These are phyloP conservation scores for Daboia siamensis DNA, from an alignment of 2,113 vertebrate species.

Conservation along the genomic window DNA sequence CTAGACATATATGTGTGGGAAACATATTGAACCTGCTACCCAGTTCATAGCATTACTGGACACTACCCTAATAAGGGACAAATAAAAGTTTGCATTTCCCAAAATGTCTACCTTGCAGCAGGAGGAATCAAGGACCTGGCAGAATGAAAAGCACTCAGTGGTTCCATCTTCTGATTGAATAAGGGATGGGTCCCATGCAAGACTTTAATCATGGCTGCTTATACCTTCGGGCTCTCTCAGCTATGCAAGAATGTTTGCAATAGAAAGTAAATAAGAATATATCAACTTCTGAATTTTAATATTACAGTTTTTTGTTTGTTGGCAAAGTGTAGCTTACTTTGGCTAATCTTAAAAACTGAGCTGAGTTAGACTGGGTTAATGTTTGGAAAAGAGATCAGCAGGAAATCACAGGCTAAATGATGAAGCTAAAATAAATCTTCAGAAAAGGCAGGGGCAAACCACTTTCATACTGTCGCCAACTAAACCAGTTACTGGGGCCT, in stretches of 20 bases:
- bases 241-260: neutral
- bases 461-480: neutral
- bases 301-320: neutral
- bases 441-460: neutral
- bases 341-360: neutral
- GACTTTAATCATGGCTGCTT: neutral
- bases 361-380: neutral
- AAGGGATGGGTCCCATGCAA: neutral
- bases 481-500: neutral
- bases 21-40: neutral
- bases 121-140: neutral
- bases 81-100: neutral
- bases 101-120: neutral
- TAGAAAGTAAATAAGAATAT: neutral
- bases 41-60: neutral
- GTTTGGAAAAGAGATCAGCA: neutral
- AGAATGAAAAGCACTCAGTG: neutral
- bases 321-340: neutral
- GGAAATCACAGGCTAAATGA: neutral
- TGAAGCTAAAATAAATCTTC: neutral
- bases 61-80: neutral
- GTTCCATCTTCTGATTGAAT: neutral
- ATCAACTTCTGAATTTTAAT: neutral
- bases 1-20: neutral
- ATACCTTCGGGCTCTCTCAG: neutral